A percentile compares a stretch with the other conserved stretches of the same genome.
phyloP scores from a whole-genome alignment of 2,113 vertebrate genomes.

The Grallaria varia region DNA sequence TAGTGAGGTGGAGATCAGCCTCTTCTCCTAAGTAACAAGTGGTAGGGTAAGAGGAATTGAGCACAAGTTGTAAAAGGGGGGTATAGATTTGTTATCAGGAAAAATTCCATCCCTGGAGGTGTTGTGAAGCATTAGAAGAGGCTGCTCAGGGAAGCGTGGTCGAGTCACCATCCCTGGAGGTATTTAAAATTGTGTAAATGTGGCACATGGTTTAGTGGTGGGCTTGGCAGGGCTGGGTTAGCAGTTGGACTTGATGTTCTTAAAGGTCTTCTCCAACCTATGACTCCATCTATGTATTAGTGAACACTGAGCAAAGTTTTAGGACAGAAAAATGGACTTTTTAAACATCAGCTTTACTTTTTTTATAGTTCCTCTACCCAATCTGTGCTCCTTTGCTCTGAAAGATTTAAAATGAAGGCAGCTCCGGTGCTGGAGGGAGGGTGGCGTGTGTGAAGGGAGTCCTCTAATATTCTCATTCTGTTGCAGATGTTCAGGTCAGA shows the following conservation, averaged over 20 bases:
- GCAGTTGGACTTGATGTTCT: neutral
- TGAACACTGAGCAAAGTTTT: neutral
- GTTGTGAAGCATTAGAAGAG: neutral
- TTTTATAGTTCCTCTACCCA: neutral
- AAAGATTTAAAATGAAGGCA: neutral
- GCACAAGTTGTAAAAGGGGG: neutral
- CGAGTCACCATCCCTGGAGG: neutral
- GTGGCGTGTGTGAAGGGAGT: neutral
- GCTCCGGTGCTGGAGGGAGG: neutral
- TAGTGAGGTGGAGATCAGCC: neutral
- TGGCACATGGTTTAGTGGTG: neutral
- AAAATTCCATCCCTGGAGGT: neutral
- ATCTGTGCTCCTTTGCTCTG: neutral
- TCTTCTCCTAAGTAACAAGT: neutral
- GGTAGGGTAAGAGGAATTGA: neutral
- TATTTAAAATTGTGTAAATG: neutral
- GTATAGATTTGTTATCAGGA: accelerated
- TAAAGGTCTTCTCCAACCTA: neutral
- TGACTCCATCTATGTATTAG: neutral
- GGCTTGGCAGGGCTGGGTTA: neutral
- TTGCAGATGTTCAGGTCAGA: neutral
- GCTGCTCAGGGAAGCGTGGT: neutral
- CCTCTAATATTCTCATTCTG: neutral
- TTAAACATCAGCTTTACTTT: neutral
- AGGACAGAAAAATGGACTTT: neutral